Percentiles rank a stretch among this genome's conserved stretches.
Evolutionary conservation across 2,888 invertebrate genomes (phyloP).

Genomic region (Lottia gigantea): DNA sequence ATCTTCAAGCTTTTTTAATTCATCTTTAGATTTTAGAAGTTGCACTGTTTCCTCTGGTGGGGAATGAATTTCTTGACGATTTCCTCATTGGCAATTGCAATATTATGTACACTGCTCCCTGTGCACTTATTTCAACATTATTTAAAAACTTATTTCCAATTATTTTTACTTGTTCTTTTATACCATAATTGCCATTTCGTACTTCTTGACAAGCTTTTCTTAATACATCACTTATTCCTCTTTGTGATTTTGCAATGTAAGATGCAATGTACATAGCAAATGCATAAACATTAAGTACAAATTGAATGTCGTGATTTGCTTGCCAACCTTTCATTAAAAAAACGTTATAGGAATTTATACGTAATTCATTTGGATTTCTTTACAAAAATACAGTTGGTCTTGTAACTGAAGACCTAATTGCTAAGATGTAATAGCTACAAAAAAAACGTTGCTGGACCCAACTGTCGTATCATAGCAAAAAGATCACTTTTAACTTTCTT

Average conservation of each 20-base stretch:
- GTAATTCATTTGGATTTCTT: conserved; percentile 6
- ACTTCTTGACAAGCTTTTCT: conserved; percentile 34
- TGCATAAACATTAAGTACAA: conserved; percentile 11
- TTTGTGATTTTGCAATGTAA: conserved; percentile 37
- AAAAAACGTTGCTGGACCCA: conserved; percentile 35
- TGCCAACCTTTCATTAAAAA: conserved; percentile 1
- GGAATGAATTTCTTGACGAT: conserved; percentile 35
- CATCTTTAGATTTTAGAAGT: conserved; percentile 43
- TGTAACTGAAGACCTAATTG: not conserved
- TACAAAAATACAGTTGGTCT: conserved; percentile 5
- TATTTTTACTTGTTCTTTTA: conserved; percentile 31
- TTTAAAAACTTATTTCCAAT: conserved; percentile 32
- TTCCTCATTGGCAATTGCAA: conserved; percentile 40
- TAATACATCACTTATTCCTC: conserved; percentile 40
- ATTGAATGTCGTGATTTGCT: conserved; percentile 15
- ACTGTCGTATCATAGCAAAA: conserved; percentile 38
- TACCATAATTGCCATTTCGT: conserved; percentile 14
- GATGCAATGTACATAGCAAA: conserved; percentile 32
- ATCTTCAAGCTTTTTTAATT: conserved; percentile 35
- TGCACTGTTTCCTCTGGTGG: conserved; percentile 34
- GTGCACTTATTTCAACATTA: conserved; percentile 44
- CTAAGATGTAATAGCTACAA: conserved; percentile 19
- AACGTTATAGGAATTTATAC: conserved; percentile 10
- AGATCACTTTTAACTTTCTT: conserved; percentile 23
- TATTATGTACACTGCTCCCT: conserved; percentile 46